A percentile compares a stretch with the other conserved stretches of the same genome.
These are phyloP conservation scores for Lapara coniferarum DNA, from an alignment of 2,888 invertebrate genomes.

Conservation along the genomic window DNA sequence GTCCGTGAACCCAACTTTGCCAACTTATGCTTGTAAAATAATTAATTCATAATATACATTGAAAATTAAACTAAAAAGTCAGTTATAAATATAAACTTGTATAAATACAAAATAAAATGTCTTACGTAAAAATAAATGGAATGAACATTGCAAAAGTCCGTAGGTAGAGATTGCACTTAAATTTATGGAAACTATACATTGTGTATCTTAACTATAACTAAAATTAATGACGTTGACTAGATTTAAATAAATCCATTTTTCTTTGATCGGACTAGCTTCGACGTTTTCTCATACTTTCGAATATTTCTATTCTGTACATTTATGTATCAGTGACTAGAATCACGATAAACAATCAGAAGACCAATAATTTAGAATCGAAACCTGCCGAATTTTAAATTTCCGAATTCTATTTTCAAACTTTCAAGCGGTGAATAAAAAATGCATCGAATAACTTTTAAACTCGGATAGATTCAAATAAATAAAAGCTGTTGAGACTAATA, in stretches of 20 bases:
- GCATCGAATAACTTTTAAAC: neutral
- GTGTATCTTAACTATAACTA: neutral
- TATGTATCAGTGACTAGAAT: slow-evolving; percentile 1
- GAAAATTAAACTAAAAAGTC: too few species aligned
- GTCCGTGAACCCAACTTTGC: too few species aligned
- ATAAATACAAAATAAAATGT: too few species aligned
- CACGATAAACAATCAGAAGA: neutral
- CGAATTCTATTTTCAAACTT: neutral
- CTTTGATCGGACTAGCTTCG: neutral
- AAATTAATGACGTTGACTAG: slow-evolving; percentile 10
- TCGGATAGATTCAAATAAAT: neutral
- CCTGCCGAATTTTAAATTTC: neutral
- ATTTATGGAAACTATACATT: slow-evolving; percentile 29
- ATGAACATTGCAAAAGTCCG: neutral
- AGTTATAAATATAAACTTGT: too few species aligned
- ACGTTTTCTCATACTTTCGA: neutral
- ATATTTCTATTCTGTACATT: neutral
- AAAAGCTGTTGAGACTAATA: neutral
- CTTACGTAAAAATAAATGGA: slow-evolving; percentile 14
- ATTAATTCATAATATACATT: too few species aligned
- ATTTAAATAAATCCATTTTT: slow-evolving; percentile 6
- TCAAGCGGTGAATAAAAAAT: neutral
- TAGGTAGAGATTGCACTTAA: slow-evolving; percentile 18
- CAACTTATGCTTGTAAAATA: too few species aligned
- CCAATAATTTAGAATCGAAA: neutral